Conservation (phyloP, 1,140 invertebrate genomes). For the Pogonus chalceus region DNA sequence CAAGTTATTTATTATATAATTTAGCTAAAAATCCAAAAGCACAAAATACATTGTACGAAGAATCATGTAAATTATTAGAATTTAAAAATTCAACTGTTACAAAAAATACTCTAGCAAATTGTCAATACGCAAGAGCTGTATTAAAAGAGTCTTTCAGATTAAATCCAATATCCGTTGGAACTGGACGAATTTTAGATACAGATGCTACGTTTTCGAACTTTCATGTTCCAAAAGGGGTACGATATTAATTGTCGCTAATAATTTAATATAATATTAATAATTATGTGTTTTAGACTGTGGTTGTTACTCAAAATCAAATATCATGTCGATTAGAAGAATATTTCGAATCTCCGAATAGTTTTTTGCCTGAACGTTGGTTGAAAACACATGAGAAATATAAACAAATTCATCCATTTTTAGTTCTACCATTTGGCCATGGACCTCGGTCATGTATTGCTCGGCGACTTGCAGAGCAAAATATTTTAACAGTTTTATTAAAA, state of each 20-base stretch:
- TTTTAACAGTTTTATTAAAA: conserved; percentile 64
- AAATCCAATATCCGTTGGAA: conserved; percentile 72
- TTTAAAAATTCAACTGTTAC: conserved; percentile 43
- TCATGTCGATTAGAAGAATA: conserved; percentile 58
- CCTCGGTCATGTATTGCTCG: conserved; percentile 77
- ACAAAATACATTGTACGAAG: conserved; percentile 63
- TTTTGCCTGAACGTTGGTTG: conserved; percentile 71
- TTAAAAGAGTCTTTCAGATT: conserved; percentile 76
- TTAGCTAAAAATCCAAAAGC: conserved; percentile 57
- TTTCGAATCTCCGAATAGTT: conserved; percentile 55
- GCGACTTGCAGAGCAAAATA: conserved; percentile 80
- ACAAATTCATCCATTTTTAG: conserved; percentile 61
- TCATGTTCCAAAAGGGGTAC: conserved; percentile 73
- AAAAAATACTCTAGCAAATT: conserved; percentile 45
- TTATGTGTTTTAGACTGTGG: conserved; percentile 58
- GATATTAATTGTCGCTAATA: no score
- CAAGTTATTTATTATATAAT: conserved; percentile 72
- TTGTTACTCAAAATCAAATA: conserved; percentile 82
- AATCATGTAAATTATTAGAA: conserved; percentile 48
- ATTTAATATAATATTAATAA: no score
- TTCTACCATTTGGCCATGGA: conserved; percentile 84
- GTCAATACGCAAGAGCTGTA: conserved; percentile 64
- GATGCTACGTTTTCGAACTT: conserved; percentile 74
- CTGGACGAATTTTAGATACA: conserved; percentile 65
- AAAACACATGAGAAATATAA: conserved; percentile 38